Evolutionary conservation across 1,140 invertebrate genomes (phyloP), one percentile per base, ranked within the genome.

Genomic region (Drosophila navojoa): DNA sequence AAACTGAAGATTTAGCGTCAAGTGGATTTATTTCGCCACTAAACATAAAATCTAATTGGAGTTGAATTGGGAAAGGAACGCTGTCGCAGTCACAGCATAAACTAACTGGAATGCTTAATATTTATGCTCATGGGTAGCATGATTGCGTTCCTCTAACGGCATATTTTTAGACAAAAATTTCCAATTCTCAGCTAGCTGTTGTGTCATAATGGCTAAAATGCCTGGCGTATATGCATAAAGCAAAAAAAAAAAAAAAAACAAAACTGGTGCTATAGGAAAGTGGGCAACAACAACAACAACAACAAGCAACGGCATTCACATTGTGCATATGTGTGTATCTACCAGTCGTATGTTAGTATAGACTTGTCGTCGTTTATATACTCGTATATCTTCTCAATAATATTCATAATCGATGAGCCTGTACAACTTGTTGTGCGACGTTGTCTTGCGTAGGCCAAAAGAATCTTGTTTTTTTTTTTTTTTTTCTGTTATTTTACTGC

Each of bases 351-450:
- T 22, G 19, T 22, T 2, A 2, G 19, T 22, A 22, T 22, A 3
- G 1, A 22, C 68, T 64, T 71, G 47, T 16, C 40, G 50, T 42
- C 66, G 72, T 62, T 40, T 25, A 44, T 76, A 57, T 60, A 61
- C 62, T 53, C 42, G 67, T 66, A 69, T 81, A 81, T 71, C 64
- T 71, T 47, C 82, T 61, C 78, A 76, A 87, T 87, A 81, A 87
- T 68, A 50, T 55, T 67, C 77, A 81, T 86, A 86, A 87, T 81
- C 82, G 79, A 86, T 85, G 74, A 86, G 80, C 82, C 68, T 75
- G 81, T 53, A 74, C 54, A 85, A 86, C 81, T 86, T 87, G 81
- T 86, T 86, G 81, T 78, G 72, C 53, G 45, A 54, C 32, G 47
- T 40, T 52, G 25, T 19, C 47, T 44, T 22, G 75, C 58, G 75